Evolutionary conservation across 1,140 invertebrate species (phyloP).

Genomic region (Formica exsecta): DNA sequence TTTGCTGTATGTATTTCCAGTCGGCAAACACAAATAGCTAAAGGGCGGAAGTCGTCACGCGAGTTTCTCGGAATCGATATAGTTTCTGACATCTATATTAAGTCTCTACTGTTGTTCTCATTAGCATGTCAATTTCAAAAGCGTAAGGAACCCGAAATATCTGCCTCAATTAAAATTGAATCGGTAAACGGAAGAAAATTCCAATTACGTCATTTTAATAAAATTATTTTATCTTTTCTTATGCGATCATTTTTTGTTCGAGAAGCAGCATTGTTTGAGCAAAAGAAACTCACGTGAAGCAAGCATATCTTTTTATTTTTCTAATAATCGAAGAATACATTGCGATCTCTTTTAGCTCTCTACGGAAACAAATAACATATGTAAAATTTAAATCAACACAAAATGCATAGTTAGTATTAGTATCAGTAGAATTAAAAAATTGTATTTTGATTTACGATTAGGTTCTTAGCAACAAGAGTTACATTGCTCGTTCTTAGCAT

Average conservation of each 20-base stretch:
- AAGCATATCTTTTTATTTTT: background rate
- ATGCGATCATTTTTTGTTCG: background rate
- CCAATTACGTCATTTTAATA: background rate
- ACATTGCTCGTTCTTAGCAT: background rate
- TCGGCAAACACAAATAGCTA: background rate
- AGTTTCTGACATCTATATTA: conserved; percentile 48
- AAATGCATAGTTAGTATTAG: background rate
- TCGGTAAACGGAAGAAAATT: background rate
- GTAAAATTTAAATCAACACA: background rate
- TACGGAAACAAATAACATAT: background rate
- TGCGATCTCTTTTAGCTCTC: background rate
- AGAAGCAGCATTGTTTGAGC: background rate
- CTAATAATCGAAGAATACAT: background rate
- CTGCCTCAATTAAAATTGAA: background rate
- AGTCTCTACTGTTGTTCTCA: conserved; percentile 12
- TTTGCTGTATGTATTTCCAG: conserved; percentile 28
- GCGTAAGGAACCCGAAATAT: background rate
- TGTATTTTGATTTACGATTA: background rate
- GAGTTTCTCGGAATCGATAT: conserved; percentile 54
- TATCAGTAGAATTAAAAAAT: background rate
- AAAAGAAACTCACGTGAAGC: background rate
- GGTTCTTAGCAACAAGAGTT: background rate
- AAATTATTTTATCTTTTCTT: background rate
- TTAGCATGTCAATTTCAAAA: conserved; percentile 1
- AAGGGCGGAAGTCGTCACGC: conserved; percentile 43